Percentiles rank a stretch among this genome's conserved stretches.
Evolutionary conservation across 1,140 invertebrate species (phyloP).

Genomic region (Drosophila lini): DNA sequence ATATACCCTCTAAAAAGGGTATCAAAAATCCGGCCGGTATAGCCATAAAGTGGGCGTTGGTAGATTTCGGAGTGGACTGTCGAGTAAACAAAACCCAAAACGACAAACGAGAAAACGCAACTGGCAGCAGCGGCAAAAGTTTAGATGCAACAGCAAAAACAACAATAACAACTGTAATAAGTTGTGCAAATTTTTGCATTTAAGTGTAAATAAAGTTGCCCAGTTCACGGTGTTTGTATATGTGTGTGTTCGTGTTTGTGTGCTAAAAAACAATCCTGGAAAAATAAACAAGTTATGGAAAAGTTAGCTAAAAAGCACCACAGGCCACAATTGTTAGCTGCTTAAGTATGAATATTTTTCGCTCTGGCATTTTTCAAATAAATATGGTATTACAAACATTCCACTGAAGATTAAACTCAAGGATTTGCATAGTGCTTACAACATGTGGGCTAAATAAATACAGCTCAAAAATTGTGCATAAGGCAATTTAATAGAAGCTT

Average conservation of each 20-base stretch:
- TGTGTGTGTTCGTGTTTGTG: slow-evolving; percentile 20
- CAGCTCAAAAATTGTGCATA: background rate
- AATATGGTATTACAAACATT: slow-evolving; percentile 42
- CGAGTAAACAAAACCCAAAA: slow-evolving; percentile 62
- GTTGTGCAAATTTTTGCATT: slow-evolving; percentile 82
- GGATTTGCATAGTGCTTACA: slow-evolving; percentile 33
- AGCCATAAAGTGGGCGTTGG: slow-evolving; percentile 15
- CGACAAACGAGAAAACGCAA: slow-evolving; percentile 50
- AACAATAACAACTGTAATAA: slow-evolving; percentile 78
- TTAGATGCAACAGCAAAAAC: slow-evolving; percentile 68
- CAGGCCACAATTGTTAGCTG: slow-evolving; percentile 52
- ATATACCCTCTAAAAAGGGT: background rate
- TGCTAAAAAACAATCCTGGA: slow-evolving; percentile 44
- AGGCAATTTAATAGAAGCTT: slow-evolving; percentile 6
- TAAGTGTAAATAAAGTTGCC: slow-evolving; percentile 78
- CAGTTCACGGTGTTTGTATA: background rate
- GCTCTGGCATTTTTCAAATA: slow-evolving; percentile 44
- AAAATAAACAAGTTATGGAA: slow-evolving; percentile 62
- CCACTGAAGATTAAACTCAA: slow-evolving; percentile 38
- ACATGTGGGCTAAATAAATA: slow-evolving; percentile 29
- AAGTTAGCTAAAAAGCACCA: slow-evolving; percentile 48
- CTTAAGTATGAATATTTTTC: slow-evolving; percentile 52
- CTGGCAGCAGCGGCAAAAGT: slow-evolving; percentile 62
- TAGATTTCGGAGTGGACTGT: slow-evolving; percentile 52
- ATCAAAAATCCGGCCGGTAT: background rate